Percentiles rank a stretch among this genome's conserved stretches.
phyloP scores from a whole-genome alignment of 2,113 vertebrate genomes.

The Phylloscopus trochilus region DNA sequence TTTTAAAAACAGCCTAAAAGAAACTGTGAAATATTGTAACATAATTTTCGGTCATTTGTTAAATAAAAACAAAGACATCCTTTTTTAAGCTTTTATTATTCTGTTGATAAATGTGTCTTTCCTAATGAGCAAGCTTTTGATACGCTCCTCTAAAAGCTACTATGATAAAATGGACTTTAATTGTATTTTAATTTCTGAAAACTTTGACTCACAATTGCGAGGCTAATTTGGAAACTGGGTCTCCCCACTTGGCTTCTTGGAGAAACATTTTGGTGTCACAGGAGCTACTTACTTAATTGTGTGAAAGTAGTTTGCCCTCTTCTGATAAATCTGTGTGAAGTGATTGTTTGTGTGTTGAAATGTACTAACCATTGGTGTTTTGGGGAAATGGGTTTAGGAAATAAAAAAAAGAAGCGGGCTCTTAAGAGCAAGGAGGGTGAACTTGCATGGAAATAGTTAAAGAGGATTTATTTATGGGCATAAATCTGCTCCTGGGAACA shows the following conservation, averaged over 20 bases:
- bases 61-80: conserved; percentile 77
- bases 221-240: neutral
- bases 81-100: conserved; percentile 77
- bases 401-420: neutral
- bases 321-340: conserved; percentile 14
- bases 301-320: conserved; percentile 22
- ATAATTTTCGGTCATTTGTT: conserved; percentile 46
- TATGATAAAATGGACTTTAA: conserved; percentile 22
- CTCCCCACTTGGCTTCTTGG: neutral
- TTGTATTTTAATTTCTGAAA: conserved; percentile 34
- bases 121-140: conserved; percentile 57
- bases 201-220: neutral
- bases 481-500: neutral
- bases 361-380: neutral
- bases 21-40: conserved; percentile 17
- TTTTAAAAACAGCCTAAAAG: conserved; percentile 55
- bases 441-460: neutral
- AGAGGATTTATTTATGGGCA: neutral
- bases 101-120: conserved; percentile 68
- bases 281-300: neutral
- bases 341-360: neutral
- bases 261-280: neutral
- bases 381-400: neutral
- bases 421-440: neutral
- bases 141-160: conserved; percentile 57